Evolutionary conservation across 2,797 vertebrate species (phyloP).

Genomic region (Cephalopachus bancanus): DNA sequence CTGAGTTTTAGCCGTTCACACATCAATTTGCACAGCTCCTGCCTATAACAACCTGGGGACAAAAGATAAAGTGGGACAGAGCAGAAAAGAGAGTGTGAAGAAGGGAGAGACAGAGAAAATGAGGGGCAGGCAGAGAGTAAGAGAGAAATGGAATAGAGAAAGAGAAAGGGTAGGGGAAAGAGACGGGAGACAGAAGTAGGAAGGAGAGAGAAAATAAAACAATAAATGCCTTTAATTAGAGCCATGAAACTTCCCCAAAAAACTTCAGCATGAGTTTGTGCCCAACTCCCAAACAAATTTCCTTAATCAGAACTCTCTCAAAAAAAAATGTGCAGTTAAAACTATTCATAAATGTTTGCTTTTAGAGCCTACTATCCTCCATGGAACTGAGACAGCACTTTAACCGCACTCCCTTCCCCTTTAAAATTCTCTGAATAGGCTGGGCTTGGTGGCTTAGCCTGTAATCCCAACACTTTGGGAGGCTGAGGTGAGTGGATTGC

Average conservation of each 20-base stretch:
- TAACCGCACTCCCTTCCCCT: background rate
- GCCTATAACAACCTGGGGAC: slow-evolving; percentile 92
- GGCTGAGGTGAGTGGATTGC: too few species aligned
- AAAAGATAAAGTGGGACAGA: background rate
- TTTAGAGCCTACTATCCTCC: slow-evolving; percentile 5
- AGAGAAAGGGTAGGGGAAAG: background rate
- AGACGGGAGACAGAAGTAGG: background rate
- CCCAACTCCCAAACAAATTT: slow-evolving; percentile 37
- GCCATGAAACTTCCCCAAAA: background rate
- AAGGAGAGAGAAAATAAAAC: background rate
- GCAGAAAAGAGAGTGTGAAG: background rate
- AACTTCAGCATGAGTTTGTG: background rate
- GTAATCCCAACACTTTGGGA: too few species aligned
- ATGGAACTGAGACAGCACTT: background rate
- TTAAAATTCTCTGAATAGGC: too few species aligned
- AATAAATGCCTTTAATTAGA: slow-evolving; percentile 56
- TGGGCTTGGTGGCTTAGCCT: too few species aligned
- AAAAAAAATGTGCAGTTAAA: background rate
- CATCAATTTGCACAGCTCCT: slow-evolving; percentile 96
- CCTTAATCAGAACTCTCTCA: background rate
- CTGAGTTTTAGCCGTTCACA: slow-evolving; percentile 96
- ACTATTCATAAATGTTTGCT: background rate
- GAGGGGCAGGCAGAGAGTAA: background rate
- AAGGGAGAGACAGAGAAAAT: background rate
- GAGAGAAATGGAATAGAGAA: background rate